Evolutionary conservation across 1,140 invertebrate genomes (phyloP).

Genomic region (Lethrus apterus): DNA sequence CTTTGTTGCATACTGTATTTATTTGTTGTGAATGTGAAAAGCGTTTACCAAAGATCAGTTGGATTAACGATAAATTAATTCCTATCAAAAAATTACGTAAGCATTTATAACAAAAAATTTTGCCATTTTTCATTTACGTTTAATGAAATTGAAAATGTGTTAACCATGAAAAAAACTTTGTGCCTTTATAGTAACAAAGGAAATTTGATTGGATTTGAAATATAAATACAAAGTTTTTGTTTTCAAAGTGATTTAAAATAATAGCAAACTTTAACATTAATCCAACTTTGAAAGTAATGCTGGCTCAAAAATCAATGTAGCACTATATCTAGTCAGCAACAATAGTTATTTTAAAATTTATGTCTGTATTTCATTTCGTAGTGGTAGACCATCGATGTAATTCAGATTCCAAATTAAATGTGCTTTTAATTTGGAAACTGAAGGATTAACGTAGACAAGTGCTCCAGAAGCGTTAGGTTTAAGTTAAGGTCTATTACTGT

Average conservation of each 20-base stretch:
- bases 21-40: slow-evolving; percentile 36
- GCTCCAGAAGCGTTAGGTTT: neutral
- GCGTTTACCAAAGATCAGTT: slow-evolving; percentile 33
- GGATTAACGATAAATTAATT: slow-evolving; percentile 8
- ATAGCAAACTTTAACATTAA: too few relatives aligned
- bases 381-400: slow-evolving; percentile 12
- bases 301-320: slow-evolving; percentile 33
- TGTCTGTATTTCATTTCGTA: slow-evolving; percentile 24
- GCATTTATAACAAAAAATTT: too few relatives aligned
- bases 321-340: slow-evolving; percentile 29
- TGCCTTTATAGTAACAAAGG: neutral
- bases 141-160: slow-evolving; percentile 16
- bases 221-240: too few relatives aligned
- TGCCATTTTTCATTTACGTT: neutral
- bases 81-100: neutral
- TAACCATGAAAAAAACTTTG: slow-evolving; percentile 13
- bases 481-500: neutral
- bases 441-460: slow-evolving; percentile 3
- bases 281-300: slow-evolving; percentile 27
- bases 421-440: neutral
- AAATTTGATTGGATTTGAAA: neutral
- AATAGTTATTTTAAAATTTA: slow-evolving; percentile 23
- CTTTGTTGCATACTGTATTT: slow-evolving; percentile 35
- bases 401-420: neutral
- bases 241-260: too few relatives aligned